Evolutionary conservation across 2,888 invertebrate species (phyloP).

Genomic region (Dasypolia templi): DNA sequence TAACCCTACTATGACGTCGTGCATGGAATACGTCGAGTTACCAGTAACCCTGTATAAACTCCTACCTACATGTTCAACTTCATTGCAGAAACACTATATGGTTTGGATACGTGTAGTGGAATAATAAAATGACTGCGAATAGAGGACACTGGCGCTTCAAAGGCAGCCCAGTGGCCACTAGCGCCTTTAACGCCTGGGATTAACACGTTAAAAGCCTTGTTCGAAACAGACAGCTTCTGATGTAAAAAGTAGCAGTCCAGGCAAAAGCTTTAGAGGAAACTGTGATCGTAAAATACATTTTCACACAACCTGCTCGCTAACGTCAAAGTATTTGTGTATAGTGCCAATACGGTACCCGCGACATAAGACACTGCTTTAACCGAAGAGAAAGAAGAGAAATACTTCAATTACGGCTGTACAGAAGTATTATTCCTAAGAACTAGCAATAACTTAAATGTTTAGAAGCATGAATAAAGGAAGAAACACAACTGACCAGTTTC

Average conservation of each 20-base stretch:
- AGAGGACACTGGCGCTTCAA: not conserved
- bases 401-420: not conserved
- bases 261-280: not conserved
- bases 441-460: not conserved
- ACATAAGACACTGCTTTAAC: too few species aligned
- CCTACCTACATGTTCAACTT: not conserved
- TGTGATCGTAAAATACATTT: not conserved
- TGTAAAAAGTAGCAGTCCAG: not conserved
- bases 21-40: too few species aligned
- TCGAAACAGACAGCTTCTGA: not conserved
- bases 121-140: slow-evolving; percentile 15
- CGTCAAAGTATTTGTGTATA: too few species aligned
- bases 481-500: not conserved
- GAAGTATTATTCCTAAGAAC: not conserved
- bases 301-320: too few species aligned
- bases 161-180: not conserved
- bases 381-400: too few species aligned
- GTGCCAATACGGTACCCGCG: too few species aligned
- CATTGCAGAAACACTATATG: not conserved
- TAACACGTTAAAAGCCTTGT: not conserved
- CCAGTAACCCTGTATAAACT: too few species aligned
- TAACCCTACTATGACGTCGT: too few species aligned
- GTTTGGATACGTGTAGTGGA: not conserved
- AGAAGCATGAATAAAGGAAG: not conserved
- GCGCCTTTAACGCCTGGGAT: not conserved